Percentiles rank a stretch among this genome's conserved stretches.
Conservation (phyloP, 2,888 invertebrate genomes). For the Lithophane leautieri region DNA sequence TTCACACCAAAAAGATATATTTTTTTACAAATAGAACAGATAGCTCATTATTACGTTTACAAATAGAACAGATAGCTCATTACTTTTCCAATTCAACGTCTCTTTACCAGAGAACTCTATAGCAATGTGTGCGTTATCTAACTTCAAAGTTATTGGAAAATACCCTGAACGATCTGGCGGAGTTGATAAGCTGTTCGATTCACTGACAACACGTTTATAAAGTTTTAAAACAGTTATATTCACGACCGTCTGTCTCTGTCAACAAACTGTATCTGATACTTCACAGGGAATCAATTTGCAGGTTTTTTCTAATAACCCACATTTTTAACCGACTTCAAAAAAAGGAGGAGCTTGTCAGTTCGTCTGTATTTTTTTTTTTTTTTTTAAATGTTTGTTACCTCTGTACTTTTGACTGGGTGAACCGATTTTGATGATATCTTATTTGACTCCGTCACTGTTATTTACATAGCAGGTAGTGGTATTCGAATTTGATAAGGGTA, state of each 20-base stretch:
- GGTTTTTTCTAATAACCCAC: not conserved
- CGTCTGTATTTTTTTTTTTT: too few relatives aligned
- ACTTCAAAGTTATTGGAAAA: conserved; percentile 25
- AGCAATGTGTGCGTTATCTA: not conserved
- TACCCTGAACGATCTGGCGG: not conserved
- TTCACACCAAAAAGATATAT: not conserved
- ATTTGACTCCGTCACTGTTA: too few relatives aligned
- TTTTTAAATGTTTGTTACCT: too few relatives aligned
- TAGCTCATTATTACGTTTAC: too few relatives aligned
- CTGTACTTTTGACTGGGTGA: too few relatives aligned
- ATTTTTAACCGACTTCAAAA: too few relatives aligned
- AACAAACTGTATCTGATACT: not conserved
- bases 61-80: not conserved
- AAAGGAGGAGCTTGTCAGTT: too few relatives aligned
- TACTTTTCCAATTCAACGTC: not conserved
- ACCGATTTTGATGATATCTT: too few relatives aligned
- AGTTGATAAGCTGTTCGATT: conserved; percentile 21
- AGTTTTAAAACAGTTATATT: not conserved
- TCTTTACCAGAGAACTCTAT: not conserved
- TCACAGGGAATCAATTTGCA: not conserved
- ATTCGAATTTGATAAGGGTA: too few relatives aligned
- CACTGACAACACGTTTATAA: not conserved
- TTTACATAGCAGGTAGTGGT: too few relatives aligned
- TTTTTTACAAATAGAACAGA: not conserved
- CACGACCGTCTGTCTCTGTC: too few relatives aligned